Conservation (phyloP, 37 sponge, comb jelly and placozoan species). For the Agelas oroides region DNA sequence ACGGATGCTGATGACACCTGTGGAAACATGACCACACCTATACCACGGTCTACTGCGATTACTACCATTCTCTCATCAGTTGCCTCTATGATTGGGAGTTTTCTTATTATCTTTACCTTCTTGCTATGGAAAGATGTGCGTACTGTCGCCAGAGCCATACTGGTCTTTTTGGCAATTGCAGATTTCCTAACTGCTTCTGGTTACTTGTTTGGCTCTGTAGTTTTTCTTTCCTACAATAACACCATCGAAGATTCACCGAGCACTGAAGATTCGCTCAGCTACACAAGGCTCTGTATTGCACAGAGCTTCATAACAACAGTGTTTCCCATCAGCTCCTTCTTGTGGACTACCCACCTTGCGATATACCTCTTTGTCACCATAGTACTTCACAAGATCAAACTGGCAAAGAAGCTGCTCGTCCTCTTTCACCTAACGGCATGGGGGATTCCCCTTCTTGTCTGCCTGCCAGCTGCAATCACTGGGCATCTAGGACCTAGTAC, state of each 20-base stretch:
- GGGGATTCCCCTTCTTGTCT: conserved; percentile 54
- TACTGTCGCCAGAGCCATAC: conserved; percentile 48
- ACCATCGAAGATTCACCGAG: neutral
- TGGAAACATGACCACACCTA: no score
- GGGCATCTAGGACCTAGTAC: conserved; percentile 15
- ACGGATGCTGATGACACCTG: no score
- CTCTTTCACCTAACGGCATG: conserved; percentile 55
- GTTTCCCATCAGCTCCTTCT: conserved; percentile 62
- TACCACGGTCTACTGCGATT: neutral
- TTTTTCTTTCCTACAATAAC: neutral
- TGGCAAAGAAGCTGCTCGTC: conserved; percentile 40
- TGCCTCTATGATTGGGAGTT: conserved; percentile 51
- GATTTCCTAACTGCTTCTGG: conserved; percentile 67
- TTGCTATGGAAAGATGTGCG: conserved; percentile 32
- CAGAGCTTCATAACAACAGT: conserved; percentile 63
- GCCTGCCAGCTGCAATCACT: conserved; percentile 7
- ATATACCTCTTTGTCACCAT: conserved; percentile 56
- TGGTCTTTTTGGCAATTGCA: conserved; percentile 73
- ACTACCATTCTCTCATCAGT: conserved; percentile 45
- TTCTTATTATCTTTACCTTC: conserved; percentile 56
- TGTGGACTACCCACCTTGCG: conserved; percentile 68
- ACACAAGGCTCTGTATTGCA: conserved; percentile 17
- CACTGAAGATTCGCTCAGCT: neutral
- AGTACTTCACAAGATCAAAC: conserved; percentile 10
- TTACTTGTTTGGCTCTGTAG: conserved; percentile 45